These are phyloP conservation scores for Oegoconia quadripuncta DNA, from an alignment of 2,888 invertebrate genomes.

Conservation along the genomic window DNA sequence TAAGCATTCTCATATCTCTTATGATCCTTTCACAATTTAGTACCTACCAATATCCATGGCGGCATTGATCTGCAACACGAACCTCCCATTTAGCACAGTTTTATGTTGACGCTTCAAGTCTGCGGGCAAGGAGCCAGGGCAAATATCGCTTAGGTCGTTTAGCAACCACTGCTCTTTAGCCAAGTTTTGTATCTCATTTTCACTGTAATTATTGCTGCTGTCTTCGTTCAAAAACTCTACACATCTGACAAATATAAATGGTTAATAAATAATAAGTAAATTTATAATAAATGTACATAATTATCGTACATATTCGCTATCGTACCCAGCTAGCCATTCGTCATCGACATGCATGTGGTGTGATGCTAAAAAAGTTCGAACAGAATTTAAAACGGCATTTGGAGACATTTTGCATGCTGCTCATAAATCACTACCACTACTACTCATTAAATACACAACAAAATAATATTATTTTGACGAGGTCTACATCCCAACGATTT, in stretches of 20 bases:
- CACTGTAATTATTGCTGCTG: constrained; percentile 48
- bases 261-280: no score
- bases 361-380: constrained; percentile 48
- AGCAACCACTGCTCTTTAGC: constrained; percentile 84
- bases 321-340: constrained; percentile 63
- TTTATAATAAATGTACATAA: constrained; percentile 14
- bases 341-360: constrained; percentile 57
- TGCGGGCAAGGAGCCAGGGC: constrained; percentile 79
- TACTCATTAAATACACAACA: neutral
- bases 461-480: no score
- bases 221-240: constrained; percentile 75
- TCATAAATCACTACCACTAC: no score
- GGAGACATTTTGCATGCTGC: constrained; percentile 28
- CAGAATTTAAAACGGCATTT: constrained; percentile 30
- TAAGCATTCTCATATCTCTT: no score
- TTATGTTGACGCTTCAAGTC: constrained; percentile 68
- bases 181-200: constrained; percentile 73
- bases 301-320: no score
- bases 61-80: constrained; percentile 81
- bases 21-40: no score
- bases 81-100: constrained; percentile 72
- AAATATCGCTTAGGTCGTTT: constrained; percentile 81
- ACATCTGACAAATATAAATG: constrained; percentile 48
- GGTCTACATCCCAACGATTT: no score
- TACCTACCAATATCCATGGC: constrained; percentile 80